Evolutionary conservation across 2,797 vertebrate species (phyloP).

Genomic region (Acipenser ruthenus): DNA sequence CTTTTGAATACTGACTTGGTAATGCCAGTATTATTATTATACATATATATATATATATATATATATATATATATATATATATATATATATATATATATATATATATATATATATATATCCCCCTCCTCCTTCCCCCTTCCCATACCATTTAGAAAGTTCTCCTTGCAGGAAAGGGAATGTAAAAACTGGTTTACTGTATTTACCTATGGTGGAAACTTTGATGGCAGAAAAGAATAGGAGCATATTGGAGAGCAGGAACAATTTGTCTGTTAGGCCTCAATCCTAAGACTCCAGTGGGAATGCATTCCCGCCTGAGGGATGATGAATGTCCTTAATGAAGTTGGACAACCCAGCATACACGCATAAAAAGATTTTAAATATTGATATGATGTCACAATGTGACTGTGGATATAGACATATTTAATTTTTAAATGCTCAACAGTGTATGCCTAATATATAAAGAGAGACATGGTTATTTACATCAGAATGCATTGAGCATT

Average conservation of each 20-base stretch:
- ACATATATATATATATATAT: no score
- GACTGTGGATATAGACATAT: conserved; percentile 86
- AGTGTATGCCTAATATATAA: conserved; percentile 68
- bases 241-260: conserved; percentile 12
- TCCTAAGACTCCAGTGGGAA: conserved; percentile 68
- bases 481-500: conserved; percentile 60
- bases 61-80: no score
- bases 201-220: neutral
- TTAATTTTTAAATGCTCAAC: conserved; percentile 85
- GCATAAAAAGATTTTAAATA: conserved; percentile 98
- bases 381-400: conserved; percentile 87
- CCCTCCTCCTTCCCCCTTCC: no score
- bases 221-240: conserved; percentile 20
- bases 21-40: no score
- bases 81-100: no score
- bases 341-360: conserved; percentile 96
- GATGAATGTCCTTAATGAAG: conserved; percentile 97
- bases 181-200: no score
- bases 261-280: conserved; percentile 67
- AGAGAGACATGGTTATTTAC: conserved; percentile 65
- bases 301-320: conserved; percentile 75
- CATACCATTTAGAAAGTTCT: no score
- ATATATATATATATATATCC: no score
- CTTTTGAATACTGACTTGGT: no score
- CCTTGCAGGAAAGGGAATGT: no score